A percentile compares a stretch with the other conserved stretches of the same genome.
These are phyloP conservation scores for Thera obeliscata DNA, from an alignment of 2,888 invertebrate species.

Conservation along the genomic window DNA sequence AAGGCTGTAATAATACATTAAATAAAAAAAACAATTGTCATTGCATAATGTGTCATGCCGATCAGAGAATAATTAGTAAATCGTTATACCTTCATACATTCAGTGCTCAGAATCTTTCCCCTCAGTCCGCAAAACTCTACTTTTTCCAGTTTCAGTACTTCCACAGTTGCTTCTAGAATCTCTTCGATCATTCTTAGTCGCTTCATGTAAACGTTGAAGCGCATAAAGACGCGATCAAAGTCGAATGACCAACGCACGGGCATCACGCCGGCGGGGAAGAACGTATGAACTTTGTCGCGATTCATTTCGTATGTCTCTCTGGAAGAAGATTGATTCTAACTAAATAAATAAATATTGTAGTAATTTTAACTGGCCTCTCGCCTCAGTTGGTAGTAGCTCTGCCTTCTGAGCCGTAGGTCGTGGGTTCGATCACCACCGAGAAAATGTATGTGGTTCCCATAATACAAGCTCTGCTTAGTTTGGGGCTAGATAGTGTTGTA, in stretches of 20 bases:
- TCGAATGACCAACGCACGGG: slow-evolving; percentile 91
- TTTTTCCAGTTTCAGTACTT: slow-evolving; percentile 94
- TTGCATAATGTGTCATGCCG: too few species aligned
- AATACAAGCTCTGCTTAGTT: too few species aligned
- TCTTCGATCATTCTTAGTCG: slow-evolving; percentile 87
- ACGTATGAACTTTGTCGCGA: slow-evolving; percentile 80
- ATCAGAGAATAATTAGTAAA: background rate
- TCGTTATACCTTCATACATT: slow-evolving; percentile 70
- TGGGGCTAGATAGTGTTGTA: too few species aligned
- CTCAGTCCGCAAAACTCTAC: slow-evolving; percentile 90
- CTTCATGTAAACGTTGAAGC: slow-evolving; percentile 86
- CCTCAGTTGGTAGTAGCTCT: too few species aligned
- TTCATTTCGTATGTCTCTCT: slow-evolving; percentile 82
- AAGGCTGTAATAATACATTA: too few species aligned
- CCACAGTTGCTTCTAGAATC: slow-evolving; percentile 90
- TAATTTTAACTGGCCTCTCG: too few species aligned
- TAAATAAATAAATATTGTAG: too few species aligned
- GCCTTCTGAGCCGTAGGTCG: too few species aligned
- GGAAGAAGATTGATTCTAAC: slow-evolving; percentile 1
- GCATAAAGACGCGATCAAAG: slow-evolving; percentile 87
- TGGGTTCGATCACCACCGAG: too few species aligned
- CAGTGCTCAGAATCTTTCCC: slow-evolving; percentile 85
- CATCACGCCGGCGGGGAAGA: slow-evolving; percentile 81
- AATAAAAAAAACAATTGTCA: too few species aligned
- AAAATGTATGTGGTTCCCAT: too few species aligned